Percentiles rank a stretch among this genome's conserved stretches.
Evolutionary conservation across 2,113 vertebrate genomes (phyloP).

Genomic region (Tachycineta bicolor): DNA sequence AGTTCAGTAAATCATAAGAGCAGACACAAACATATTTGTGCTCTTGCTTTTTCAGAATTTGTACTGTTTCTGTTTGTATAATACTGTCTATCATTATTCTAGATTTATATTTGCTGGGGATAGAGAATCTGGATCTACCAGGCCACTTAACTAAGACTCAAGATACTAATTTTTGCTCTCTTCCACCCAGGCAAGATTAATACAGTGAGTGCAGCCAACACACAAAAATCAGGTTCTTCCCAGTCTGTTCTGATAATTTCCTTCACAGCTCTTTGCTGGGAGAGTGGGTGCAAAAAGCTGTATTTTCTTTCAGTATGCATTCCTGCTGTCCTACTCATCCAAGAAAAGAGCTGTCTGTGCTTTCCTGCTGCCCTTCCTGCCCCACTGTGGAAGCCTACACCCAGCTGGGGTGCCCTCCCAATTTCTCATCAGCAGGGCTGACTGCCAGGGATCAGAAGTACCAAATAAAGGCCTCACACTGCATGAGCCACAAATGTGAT

Average conservation of each 20-base stretch:
- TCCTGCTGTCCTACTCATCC: background rate
- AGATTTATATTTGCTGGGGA: background rate
- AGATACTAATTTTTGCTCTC: background rate
- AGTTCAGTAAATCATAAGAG: background rate
- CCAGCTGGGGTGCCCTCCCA: background rate
- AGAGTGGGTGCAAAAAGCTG: rapidly evolving
- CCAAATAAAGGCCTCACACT: background rate
- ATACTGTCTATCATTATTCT: background rate
- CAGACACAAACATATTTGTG: background rate
- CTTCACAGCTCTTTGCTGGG: background rate
- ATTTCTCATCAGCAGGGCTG: rapidly evolving
- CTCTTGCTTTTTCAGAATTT: background rate
- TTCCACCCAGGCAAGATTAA: background rate
- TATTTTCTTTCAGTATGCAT: background rate
- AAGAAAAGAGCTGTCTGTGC: background rate
- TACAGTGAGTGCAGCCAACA: background rate
- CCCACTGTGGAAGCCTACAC: background rate
- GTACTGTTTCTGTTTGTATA: background rate
- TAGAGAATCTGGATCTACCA: background rate
- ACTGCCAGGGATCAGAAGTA: background rate
- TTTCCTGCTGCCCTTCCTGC: background rate
- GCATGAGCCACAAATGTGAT: rapidly evolving
- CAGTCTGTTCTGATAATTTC: background rate
- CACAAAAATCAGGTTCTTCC: background rate
- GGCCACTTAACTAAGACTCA: background rate